phyloP scores from a whole-genome alignment of 2,888 invertebrate species.

The Chrysolina americana region DNA sequence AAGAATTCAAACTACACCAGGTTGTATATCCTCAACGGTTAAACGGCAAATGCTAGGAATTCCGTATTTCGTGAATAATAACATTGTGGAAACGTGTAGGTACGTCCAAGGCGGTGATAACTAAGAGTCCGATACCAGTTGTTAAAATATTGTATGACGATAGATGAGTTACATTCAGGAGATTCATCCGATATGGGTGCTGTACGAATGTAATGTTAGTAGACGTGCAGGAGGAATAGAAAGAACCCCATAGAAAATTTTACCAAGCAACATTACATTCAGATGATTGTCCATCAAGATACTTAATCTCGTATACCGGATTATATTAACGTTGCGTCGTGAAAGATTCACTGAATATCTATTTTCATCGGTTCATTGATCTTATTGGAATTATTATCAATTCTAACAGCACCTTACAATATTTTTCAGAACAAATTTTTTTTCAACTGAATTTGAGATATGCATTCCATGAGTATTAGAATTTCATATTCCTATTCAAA shows the following conservation, averaged over 20 bases:
- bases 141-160: constrained; percentile 63
- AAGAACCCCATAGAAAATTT: not conserved
- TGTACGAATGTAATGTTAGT: constrained; percentile 17
- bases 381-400: no score
- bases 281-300: not conserved
- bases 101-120: constrained; percentile 63
- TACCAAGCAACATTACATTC: not conserved
- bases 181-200: constrained; percentile 56
- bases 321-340: not conserved
- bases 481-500: no score
- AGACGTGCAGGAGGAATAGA: constrained; percentile 5
- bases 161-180: constrained; percentile 62
- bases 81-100: constrained; percentile 67
- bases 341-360: not conserved
- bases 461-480: no score
- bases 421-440: no score
- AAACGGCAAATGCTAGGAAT: constrained; percentile 65
- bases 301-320: not conserved
- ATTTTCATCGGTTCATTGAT: no score
- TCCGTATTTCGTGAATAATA: constrained; percentile 67
- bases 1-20: constrained; percentile 42
- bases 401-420: no score
- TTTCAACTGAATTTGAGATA: no score
- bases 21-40: constrained; percentile 45
- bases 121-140: constrained; percentile 60